These are phyloP conservation scores for Cranoglanis bouderius DNA, from an alignment of 2,113 vertebrate species.

Conservation along the genomic window DNA sequence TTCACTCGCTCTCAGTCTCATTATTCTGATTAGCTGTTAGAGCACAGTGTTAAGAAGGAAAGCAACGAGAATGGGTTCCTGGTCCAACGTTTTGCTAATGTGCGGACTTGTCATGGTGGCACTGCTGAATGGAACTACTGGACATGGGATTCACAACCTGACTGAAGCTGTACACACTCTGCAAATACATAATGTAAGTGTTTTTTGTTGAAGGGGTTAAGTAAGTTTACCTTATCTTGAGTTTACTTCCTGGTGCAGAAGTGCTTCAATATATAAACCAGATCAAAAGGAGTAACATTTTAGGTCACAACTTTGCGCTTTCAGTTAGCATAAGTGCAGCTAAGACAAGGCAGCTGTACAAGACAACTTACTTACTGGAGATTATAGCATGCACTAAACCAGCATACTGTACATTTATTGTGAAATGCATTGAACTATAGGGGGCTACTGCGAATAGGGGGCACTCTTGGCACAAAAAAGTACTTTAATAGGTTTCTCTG, in stretches of 20 bases:
- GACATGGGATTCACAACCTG: not conserved
- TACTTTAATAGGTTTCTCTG: not conserved
- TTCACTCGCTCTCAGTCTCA: slow-evolving; percentile 42
- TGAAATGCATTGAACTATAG: not conserved
- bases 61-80: slow-evolving; percentile 43
- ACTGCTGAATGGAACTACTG: slow-evolving; percentile 30
- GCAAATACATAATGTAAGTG: slow-evolving; percentile 42
- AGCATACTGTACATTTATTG: not conserved
- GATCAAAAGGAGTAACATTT: not conserved
- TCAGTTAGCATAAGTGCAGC: not conserved
- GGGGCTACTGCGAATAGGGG: not conserved
- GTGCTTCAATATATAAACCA: not conserved
- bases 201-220: not conserved
- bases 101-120: slow-evolving; percentile 33
- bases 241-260: not conserved
- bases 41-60: slow-evolving; percentile 11
- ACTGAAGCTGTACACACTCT: not conserved
- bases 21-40: slow-evolving; percentile 1
- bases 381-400: not conserved
- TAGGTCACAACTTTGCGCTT: slow-evolving; percentile 1
- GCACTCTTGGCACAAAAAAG: not conserved
- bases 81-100: slow-evolving; percentile 19
- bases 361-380: not conserved
- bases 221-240: not conserved
- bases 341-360: too few relatives aligned